phyloP scores from a whole-genome alignment of 2,797 vertebrate species.

The Numenius phaeopus region DNA sequence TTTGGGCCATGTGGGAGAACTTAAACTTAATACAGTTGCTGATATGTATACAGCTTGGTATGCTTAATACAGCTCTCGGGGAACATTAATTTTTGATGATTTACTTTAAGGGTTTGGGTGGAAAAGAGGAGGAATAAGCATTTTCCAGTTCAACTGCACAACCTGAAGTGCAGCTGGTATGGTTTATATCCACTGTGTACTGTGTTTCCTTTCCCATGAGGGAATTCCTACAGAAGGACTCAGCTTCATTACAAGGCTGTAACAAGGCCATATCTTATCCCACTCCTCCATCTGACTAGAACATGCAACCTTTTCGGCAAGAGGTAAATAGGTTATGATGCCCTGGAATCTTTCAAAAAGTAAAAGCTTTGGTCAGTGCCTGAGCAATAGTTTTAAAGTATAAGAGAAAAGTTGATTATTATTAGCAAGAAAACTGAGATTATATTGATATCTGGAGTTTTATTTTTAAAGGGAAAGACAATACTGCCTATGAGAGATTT shows the following conservation, averaged over 20 bases:
- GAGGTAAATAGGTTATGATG: not conserved
- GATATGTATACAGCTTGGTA: not conserved
- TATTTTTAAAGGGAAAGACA: not conserved
- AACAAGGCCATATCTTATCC: not conserved
- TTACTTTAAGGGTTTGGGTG: not conserved
- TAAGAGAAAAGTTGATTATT: not conserved
- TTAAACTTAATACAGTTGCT: not conserved
- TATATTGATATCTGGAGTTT: not conserved
- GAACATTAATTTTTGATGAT: constrained; percentile 10
- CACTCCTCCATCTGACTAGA: not conserved
- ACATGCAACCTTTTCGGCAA: not conserved
- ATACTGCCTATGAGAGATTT: not conserved
- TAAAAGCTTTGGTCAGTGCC: not conserved
- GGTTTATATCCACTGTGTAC: not conserved
- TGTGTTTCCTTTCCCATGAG: not conserved
- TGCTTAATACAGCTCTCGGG: not conserved
- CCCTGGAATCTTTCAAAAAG: not conserved
- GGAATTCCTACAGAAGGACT: not conserved
- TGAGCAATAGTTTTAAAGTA: not conserved
- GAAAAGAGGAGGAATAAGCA: not conserved
- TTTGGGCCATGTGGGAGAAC: not conserved
- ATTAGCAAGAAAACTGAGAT: not conserved
- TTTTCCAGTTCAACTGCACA: not conserved
- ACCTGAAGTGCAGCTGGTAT: not conserved
- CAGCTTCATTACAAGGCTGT: not conserved